A percentile compares a stretch with the other conserved stretches of the same genome.
These are phyloP conservation scores for Cybosia mesomella DNA, from an alignment of 2,888 invertebrate genomes.

Conservation along the genomic window DNA sequence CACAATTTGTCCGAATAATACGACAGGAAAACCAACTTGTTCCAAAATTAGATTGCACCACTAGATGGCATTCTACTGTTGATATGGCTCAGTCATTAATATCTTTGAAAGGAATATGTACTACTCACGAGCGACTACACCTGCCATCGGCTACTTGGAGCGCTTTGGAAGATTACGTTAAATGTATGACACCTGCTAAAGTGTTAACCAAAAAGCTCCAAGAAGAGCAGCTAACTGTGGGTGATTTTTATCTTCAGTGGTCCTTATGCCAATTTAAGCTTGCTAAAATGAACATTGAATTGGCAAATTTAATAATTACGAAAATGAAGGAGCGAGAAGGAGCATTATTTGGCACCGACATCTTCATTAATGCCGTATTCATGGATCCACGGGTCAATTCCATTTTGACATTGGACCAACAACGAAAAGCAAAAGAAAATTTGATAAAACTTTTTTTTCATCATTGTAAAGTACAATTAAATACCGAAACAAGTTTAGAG, in stretches of 20 bases:
- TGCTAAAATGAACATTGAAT: constrained; percentile 11
- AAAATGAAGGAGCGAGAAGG: constrained; percentile 12
- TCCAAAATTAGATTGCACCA: constrained; percentile 17
- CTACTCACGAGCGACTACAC: background rate
- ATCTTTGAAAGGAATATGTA: constrained; percentile 14
- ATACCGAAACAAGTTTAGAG: constrained; percentile 10
- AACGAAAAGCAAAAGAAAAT: constrained; percentile 5
- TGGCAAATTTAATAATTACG: constrained; percentile 8
- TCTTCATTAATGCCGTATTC: constrained; percentile 3
- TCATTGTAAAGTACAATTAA: constrained; percentile 2
- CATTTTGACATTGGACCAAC: constrained; percentile 12
- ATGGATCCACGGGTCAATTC: constrained; percentile 13
- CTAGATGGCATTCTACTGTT: constrained; percentile 18
- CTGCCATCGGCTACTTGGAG: background rate
- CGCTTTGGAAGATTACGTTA: too few relatives aligned
- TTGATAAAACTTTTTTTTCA: constrained; percentile 8
- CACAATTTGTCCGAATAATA: too few relatives aligned
- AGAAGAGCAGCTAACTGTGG: constrained; percentile 14
- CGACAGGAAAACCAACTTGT: constrained; percentile 1
- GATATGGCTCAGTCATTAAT: constrained; percentile 15
- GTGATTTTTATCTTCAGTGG: constrained; percentile 16
- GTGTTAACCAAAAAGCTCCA: constrained; percentile 13
- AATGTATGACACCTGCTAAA: constrained; percentile 15
- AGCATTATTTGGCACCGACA: constrained; percentile 5
- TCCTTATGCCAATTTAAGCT: constrained; percentile 9